phyloP scores from a whole-genome alignment of 2,797 vertebrate genomes.

The Fringilla coelebs region DNA sequence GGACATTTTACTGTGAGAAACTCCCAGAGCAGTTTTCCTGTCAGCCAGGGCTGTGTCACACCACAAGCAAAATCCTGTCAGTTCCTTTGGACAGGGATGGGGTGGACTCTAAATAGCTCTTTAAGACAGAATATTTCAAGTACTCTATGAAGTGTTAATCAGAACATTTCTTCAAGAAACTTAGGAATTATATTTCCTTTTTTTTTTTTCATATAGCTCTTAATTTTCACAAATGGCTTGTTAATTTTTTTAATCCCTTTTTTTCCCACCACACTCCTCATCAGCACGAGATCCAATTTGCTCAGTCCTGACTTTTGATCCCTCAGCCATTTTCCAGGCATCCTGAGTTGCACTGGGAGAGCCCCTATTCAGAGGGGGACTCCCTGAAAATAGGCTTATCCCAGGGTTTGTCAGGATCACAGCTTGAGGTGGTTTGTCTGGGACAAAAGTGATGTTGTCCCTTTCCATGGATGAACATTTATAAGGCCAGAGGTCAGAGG shows the following conservation, averaged over 20 bases:
- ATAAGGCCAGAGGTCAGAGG: constrained; percentile 54
- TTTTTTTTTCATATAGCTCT: background rate
- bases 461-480: constrained; percentile 44
- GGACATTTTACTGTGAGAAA: background rate
- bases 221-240: background rate
- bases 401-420: constrained; percentile 41
- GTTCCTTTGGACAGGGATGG: background rate
- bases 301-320: background rate
- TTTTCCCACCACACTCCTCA: background rate
- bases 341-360: background rate
- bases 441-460: constrained; percentile 48
- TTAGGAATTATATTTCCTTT: background rate
- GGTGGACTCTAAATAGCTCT: background rate
- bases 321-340: background rate
- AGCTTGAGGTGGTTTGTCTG: constrained; percentile 54
- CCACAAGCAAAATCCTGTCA: background rate
- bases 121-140: background rate
- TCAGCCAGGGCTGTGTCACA: background rate
- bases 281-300: background rate
- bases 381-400: constrained; percentile 31
- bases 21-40: background rate
- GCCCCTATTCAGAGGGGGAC: background rate
- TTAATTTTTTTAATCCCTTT: background rate
- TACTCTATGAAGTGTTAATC: background rate
- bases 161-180: background rate